phyloP scores from a whole-genome alignment of 2,113 vertebrate genomes.

The Puffinus mauretanicus region DNA sequence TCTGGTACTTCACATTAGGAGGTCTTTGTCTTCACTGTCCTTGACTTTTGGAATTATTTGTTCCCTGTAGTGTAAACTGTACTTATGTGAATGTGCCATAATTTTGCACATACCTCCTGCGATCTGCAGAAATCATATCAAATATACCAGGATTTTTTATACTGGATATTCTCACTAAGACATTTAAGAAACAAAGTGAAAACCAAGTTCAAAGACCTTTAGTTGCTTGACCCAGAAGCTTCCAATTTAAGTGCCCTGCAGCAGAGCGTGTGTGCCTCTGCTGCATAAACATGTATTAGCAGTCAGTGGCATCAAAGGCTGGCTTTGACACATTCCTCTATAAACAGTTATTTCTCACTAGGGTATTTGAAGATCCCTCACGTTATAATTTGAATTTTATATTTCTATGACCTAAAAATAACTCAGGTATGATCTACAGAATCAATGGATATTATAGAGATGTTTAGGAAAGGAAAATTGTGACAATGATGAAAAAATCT shows the following conservation, averaged over 20 bases:
- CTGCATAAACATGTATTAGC: neutral
- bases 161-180: neutral
- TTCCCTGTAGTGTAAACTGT: neutral
- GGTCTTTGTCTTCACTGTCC: neutral
- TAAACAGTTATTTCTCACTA: neutral
- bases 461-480: neutral
- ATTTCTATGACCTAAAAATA: neutral
- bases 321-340: neutral
- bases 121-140: neutral
- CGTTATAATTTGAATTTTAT: neutral
- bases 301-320: neutral
- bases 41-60: neutral
- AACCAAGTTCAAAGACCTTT: neutral
- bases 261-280: neutral
- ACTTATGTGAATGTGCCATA: neutral
- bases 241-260: neutral
- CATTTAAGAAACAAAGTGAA: neutral
- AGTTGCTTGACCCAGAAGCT: neutral
- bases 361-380: neutral
- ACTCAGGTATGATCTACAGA: neutral
- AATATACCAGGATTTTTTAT: neutral
- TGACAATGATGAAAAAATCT: neutral
- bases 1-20: neutral
- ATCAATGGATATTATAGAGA: neutral
- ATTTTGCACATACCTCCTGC: neutral